phyloP scores from a whole-genome alignment of 2,888 invertebrate genomes.

The Athalia rosae region DNA sequence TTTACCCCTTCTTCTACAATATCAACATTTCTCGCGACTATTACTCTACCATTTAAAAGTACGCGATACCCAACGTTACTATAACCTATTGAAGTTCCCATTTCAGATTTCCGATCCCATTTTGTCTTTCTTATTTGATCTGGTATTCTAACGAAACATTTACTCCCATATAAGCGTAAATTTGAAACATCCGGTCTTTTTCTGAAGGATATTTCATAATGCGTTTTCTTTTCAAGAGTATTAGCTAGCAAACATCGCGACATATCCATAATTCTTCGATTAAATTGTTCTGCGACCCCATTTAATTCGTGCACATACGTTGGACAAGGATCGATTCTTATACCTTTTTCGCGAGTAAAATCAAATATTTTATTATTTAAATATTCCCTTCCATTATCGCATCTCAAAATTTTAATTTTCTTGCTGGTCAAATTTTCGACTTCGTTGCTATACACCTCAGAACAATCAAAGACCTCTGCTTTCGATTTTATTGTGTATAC shows the following conservation, averaged over 20 bases:
- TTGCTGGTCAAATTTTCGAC: slow-evolving; percentile 48
- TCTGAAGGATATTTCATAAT: neutral
- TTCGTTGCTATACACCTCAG: slow-evolving; percentile 45
- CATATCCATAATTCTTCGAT: slow-evolving; percentile 43
- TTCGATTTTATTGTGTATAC: slow-evolving; percentile 53
- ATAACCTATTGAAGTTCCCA: slow-evolving; percentile 46
- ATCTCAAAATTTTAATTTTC: slow-evolving; percentile 51
- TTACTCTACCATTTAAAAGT: slow-evolving; percentile 42
- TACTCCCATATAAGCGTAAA: slow-evolving; percentile 43
- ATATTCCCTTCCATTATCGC: slow-evolving; percentile 48
- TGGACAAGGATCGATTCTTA: slow-evolving; percentile 42
- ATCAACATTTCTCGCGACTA: slow-evolving; percentile 45
- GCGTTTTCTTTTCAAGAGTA: neutral
- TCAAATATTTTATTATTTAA: slow-evolving; percentile 14
- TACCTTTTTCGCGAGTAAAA: slow-evolving; percentile 45
- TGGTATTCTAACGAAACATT: slow-evolving; percentile 36
- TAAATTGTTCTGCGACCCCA: slow-evolving; percentile 44
- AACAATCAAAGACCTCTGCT: slow-evolving; percentile 49
- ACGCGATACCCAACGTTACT: slow-evolving; percentile 47
- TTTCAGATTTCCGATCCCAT: slow-evolving; percentile 40
- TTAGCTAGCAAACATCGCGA: slow-evolving; percentile 6
- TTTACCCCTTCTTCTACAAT: too few species aligned
- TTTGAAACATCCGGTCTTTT: too few species aligned
- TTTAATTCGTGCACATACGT: slow-evolving; percentile 39
- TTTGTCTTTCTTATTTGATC: slow-evolving; percentile 39